A percentile compares a stretch with the other conserved stretches of the same genome.
These are phyloP conservation scores for Clitarchus hookeri DNA, from an alignment of 2,888 invertebrate genomes.

Conservation along the genomic window DNA sequence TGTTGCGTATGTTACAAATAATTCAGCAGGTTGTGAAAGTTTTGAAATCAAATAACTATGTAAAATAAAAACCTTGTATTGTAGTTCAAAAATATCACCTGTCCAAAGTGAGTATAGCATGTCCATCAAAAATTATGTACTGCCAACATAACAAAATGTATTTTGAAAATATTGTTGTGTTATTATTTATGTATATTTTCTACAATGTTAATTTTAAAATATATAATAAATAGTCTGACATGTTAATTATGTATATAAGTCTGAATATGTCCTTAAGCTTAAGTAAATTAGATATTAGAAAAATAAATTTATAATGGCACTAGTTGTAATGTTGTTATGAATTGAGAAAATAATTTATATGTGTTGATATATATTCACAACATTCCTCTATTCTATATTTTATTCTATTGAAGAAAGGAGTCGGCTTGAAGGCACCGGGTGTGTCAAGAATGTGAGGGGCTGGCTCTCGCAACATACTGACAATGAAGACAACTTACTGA, in stretches of 20 bases:
- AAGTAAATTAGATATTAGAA: constrained; percentile 36
- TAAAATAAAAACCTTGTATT: constrained; percentile 16
- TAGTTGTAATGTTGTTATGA: constrained; percentile 61
- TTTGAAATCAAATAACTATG: constrained; percentile 25
- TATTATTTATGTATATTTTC: constrained; percentile 40
- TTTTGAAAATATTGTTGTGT: constrained; percentile 30
- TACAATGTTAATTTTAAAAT: constrained; percentile 42
- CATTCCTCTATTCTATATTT: constrained; percentile 54
- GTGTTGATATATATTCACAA: constrained; percentile 60
- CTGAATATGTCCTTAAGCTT: constrained; percentile 38
- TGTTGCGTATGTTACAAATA: constrained; percentile 18
- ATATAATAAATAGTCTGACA: constrained; percentile 23
- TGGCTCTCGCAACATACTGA: background rate
- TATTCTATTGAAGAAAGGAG: background rate
- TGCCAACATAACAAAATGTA: constrained; percentile 17
- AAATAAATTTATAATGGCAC: constrained; percentile 53
- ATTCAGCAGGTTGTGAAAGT: constrained; percentile 38
- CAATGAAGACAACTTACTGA: background rate
- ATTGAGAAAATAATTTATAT: constrained; percentile 59
- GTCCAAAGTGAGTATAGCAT: constrained; percentile 41
- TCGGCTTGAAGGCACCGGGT: background rate
- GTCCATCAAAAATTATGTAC: constrained; percentile 37
- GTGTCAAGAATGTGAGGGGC: background rate
- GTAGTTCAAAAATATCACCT: constrained; percentile 30
- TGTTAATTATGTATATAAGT: constrained; percentile 33